Evolutionary conservation across 2,113 vertebrate genomes (phyloP), one percentile per base, ranked within the genome.

Genomic region (Mormyrus lacerda): DNA sequence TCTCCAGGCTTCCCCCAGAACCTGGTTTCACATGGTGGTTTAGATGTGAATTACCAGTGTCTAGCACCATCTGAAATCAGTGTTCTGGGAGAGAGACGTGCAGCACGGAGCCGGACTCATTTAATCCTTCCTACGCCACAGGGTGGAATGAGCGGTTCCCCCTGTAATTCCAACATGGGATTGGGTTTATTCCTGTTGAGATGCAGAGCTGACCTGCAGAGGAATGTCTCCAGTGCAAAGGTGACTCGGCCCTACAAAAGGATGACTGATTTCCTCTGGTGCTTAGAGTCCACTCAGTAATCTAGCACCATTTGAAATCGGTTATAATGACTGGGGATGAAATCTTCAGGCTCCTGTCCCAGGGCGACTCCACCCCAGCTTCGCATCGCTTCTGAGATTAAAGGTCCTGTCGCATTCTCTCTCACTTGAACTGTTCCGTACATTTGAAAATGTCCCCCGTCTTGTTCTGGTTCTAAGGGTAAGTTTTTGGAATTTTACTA

Each of bases 221-320:
- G 35, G 73, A 73, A 31, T 73, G 9, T 19, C 35, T 42, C 73
- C 31, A 2, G 35, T n/a, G 15, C 44, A 84, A 3, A 84, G 19
- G 44, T 24, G 15, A 39, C 42, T 27, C 0, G 82, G 94, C 95
- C 95, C 98, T 97, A 97, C 95, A 95, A 95, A 96, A 97, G 96
- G 98, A 99, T 99, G 97, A 99, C 98, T 96, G 98, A 97, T 99
- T 98, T 99, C 98, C 94, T 97, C 94, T 99, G 98, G 97, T 99
- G 98, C 96, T 97, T 97, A 98, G 98, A 99, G 97, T 96, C 96
- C 90, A 91, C 95, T 95, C 88, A 91, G 95, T 95, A 97, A 96
- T 99, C 98, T 99, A 99, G 98, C 98, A 99, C 98, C 98, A 99
- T 99, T 98, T 98, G 98, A 99, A 99, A 99, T 99, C 98, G 98